A percentile compares a stretch with the other conserved stretches of the same genome.
These are phyloP conservation scores for Mus minutoides DNA, from an alignment of 2,797 vertebrate species.

Conservation along the genomic window DNA sequence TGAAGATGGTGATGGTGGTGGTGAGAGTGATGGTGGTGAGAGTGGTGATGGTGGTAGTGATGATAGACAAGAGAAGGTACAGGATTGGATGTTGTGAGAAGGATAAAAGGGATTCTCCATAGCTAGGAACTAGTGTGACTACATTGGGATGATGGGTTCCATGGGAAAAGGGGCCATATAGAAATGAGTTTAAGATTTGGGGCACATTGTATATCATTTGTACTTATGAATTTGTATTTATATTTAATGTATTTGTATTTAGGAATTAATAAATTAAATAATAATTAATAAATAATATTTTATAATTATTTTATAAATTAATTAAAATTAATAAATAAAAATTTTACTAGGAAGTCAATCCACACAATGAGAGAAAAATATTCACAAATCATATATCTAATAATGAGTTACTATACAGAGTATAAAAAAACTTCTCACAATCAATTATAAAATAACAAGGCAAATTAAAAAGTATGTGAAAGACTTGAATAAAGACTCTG, in stretches of 20 bases:
- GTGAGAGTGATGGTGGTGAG: fast-evolving
- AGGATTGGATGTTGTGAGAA: neutral
- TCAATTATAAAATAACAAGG: neutral
- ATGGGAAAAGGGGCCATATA: neutral
- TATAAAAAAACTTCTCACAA: neutral
- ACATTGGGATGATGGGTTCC: neutral
- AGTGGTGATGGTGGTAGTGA: neutral
- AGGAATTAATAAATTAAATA: too few species aligned
- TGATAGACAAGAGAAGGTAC: neutral
- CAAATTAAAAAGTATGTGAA: conserved; percentile 11
- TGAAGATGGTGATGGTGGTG: neutral
- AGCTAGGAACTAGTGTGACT: neutral
- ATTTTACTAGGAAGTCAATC: neutral
- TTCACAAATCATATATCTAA: neutral
- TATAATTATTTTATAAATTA: too few species aligned
- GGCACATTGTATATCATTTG: neutral
- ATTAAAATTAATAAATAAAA: neutral
- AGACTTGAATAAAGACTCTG: neutral
- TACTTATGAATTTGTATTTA: neutral
- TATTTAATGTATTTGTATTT: neutral
- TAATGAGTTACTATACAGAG: neutral
- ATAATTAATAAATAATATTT: too few species aligned
- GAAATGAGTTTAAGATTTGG: neutral
- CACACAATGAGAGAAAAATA: neutral
- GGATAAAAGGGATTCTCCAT: neutral